Evolutionary conservation across 2,113 vertebrate species (phyloP).

Genomic region (Rousettus leschenaultii): DNA sequence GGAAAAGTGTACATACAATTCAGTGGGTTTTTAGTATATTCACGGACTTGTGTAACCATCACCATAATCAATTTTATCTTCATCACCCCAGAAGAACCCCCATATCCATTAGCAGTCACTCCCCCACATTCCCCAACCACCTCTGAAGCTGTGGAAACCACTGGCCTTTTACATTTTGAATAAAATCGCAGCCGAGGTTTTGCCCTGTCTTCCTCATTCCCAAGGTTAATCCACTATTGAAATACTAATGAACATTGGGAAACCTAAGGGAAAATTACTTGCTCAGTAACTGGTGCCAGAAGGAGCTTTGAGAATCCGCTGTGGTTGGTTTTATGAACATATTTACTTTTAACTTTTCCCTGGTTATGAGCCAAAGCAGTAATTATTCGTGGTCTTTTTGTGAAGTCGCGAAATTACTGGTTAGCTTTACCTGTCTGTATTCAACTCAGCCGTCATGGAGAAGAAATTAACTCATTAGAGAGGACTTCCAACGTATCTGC

Average conservation of each 20-base stretch:
- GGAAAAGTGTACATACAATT: rapidly evolving
- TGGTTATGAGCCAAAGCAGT: not conserved
- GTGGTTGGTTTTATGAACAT: not conserved
- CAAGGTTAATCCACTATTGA: too few relatives aligned
- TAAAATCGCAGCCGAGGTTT: not conserved
- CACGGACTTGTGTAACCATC: not conserved
- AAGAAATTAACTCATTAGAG: not conserved
- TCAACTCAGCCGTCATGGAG: rapidly evolving
- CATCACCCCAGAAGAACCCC: not conserved
- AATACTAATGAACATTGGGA: not conserved
- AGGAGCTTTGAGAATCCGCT: not conserved
- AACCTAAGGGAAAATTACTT: not conserved
- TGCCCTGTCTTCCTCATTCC: not conserved
- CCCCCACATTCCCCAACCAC: rapidly evolving
- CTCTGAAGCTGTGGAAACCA: rapidly evolving
- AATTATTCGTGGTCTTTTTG: not conserved
- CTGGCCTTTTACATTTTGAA: not conserved
- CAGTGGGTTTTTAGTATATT: rapidly evolving
- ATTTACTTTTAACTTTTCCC: not conserved
- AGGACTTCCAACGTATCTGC: not conserved
- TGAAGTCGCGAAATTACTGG: rapidly evolving
- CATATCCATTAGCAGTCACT: rapidly evolving
- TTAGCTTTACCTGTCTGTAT: not conserved
- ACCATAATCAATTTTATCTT: rapidly evolving
- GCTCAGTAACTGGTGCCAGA: not conserved